Evolutionary conservation across 2,797 vertebrate genomes (phyloP), one percentile per base, ranked within the genome.

Genomic region (Thripadectes ignobilis): DNA sequence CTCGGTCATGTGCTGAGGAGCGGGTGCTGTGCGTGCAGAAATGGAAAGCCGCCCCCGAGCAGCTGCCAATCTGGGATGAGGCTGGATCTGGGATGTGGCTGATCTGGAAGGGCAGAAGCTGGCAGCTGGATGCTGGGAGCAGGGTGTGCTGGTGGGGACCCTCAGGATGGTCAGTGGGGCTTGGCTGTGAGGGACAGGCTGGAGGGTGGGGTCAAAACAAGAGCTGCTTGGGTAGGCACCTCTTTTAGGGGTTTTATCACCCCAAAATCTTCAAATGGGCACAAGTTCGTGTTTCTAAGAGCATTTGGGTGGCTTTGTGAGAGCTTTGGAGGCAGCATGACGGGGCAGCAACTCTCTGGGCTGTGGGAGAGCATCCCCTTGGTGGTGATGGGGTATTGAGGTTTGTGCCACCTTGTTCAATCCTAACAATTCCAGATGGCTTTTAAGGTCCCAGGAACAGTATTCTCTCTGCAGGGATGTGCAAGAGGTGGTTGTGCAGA

Each of bases 21-120:
- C 72, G 17, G 82, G 88, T 82, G 88, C 88, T 0, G 9, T n/a
- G 78, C 46, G 5, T 59, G 82, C 59, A 29, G 89, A 29, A 45
- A 62, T 88, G 94, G 88, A 65, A 88, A 93, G 7, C 94, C 58
- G 52, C 82, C 94, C 89, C 89, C 91, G 45, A 17, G 94, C 95
- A 92, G 92, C 89, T 95, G 89, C 91, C 81, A 39, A 27, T 73
- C 83, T 51, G 51, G 0, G 11, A 14, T 23, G 77, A 59, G 34
- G 67, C 23, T 34, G 69, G 68, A 32, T 12, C 49, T 0, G 55
- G 26, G 63, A 3, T 6, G 80, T 3, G 0, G n/a, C 14, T 59
- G 89, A 9, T 3, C 1, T 15, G 48, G 71, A 17, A 12, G 90
- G 89, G 73, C 77, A 29, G 38, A 9, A 41, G 65, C 36, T 7